These are phyloP conservation scores for Acanthosoma haemorrhoidale DNA, from an alignment of 2,888 invertebrate genomes.

Conservation along the genomic window DNA sequence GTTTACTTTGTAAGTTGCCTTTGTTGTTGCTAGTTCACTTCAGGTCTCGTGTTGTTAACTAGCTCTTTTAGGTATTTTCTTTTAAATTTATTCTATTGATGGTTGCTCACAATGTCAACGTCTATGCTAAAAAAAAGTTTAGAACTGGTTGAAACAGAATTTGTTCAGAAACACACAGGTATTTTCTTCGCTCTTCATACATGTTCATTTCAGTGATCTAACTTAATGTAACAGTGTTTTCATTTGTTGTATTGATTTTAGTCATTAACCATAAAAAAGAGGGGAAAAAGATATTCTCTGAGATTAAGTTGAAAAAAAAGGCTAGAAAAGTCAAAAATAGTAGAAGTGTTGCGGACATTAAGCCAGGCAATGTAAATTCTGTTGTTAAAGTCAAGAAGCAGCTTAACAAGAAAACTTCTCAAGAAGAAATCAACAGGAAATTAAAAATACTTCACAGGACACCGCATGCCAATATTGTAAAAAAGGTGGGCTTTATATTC, in stretches of 20 bases:
- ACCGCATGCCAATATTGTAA: conserved; percentile 23
- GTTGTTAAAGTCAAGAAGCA: conserved; percentile 32
- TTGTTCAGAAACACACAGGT: conserved; percentile 1
- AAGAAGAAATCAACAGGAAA: conserved; percentile 18
- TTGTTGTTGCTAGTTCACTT: neutral
- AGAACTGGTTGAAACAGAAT: conserved; percentile 34
- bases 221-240: neutral
- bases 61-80: neutral
- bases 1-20: neutral
- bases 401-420: conserved; percentile 13
- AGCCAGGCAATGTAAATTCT: conserved; percentile 29
- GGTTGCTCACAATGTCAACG: conserved; percentile 32
- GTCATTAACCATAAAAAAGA: neutral
- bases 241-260: neutral
- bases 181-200: neutral
- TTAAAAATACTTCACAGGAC: conserved; percentile 30
- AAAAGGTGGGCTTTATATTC: neutral
- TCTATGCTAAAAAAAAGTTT: conserved; percentile 37
- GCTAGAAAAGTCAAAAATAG: conserved; percentile 18
- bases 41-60: neutral
- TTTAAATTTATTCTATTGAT: neutral
- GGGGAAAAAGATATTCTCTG: neutral
- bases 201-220: neutral
- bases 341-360: conserved; percentile 33
- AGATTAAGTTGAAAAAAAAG: conserved; percentile 18